Evolutionary conservation across 1,140 invertebrate species (phyloP).

Genomic region (Pseudomyrmex flavicornis): DNA sequence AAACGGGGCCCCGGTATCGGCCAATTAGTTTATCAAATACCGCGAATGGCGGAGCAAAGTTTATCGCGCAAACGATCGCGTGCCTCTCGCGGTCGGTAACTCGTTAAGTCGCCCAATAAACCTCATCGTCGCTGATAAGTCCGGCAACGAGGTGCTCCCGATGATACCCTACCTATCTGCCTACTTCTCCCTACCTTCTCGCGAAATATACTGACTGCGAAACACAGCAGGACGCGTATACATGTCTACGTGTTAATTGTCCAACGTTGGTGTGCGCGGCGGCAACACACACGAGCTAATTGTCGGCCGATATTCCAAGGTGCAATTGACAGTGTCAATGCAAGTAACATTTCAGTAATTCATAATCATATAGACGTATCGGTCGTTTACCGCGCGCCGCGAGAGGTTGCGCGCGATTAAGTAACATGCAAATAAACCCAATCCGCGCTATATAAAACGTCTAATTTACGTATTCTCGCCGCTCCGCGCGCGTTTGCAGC

Average conservation of each 20-base stretch:
- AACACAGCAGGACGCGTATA: not conserved
- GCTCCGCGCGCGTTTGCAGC: not conserved
- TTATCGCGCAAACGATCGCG: slow-evolving; percentile 59
- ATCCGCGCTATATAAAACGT: slow-evolving; percentile 4
- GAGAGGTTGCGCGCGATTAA: not conserved
- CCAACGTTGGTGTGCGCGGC: not conserved
- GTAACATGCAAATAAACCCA: not conserved
- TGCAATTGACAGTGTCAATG: not conserved
- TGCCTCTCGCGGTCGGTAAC: slow-evolving; percentile 50
- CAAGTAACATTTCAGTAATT: not conserved
- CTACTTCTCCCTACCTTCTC: not conserved
- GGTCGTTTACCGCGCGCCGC: not conserved
- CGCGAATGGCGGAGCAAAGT: slow-evolving; percentile 64
- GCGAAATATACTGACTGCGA: not conserved
- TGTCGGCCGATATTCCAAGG: not conserved
- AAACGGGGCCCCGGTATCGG: slow-evolving; percentile 48
- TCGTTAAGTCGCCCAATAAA: slow-evolving; percentile 68
- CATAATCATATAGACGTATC: not conserved
- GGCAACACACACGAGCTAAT: not conserved
- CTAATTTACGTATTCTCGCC: slow-evolving; percentile 24
- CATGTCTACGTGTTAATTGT: slow-evolving; percentile 33
- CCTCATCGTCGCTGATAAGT: slow-evolving; percentile 52
- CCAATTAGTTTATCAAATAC: slow-evolving; percentile 73
- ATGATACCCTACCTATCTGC: slow-evolving; percentile 37
- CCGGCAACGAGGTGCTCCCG: slow-evolving; percentile 23